Base-by-base conservation (phyloP, 2,113 vertebrate genomes). In the Potamarius usumacintae region DNA sequence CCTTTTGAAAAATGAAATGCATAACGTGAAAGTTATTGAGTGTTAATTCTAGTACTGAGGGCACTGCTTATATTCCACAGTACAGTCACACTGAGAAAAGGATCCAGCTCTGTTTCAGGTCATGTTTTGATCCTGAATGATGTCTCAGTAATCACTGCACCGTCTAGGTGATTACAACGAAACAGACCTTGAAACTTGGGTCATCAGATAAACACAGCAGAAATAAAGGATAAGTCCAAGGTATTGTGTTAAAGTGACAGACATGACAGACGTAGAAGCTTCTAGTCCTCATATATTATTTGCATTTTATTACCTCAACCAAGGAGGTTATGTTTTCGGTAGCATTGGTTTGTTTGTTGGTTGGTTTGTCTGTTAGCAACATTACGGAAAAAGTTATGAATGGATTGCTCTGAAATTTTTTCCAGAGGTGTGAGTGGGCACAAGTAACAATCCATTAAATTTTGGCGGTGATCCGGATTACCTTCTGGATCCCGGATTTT, bases 71-170 rank as follows among this genome's bases (percentile, higher is more conserved):
- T 7, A 30, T 50, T 52, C 7, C 15, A 12, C 27, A 58, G 83
- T 22, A 60, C 30, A 74, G 52, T 42, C 22, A 22, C 10, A 69
- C 30, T 82, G 63, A 87, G 2, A 72, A 20, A 87, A 71, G 80
- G 20, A 85, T 60, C 22, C 58, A 60, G 78, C 69, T 42, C 22
- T 60, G 74, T 85, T 82, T n/a, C 6, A 22, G 57, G 67, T 67
- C 82, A 85, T n/a, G 77, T 82, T 87, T 76, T 76, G 55, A 83
- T 67, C 69, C 50, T 52, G n/a, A 25, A 42, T 50, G 80, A 78
- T 76, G 27, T 81, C n/a, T 18, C 63, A 27, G 34, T 58, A 34
- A 63, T 60, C 42, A 81, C 7, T 53, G 57, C 48, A 87, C 63
- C 65, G 22, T 20, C 57, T 58, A 85, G 78, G 60, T n/a, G 20